phyloP scores from a whole-genome alignment of 2,113 vertebrate genomes.

The Eptesicus fuscus region DNA sequence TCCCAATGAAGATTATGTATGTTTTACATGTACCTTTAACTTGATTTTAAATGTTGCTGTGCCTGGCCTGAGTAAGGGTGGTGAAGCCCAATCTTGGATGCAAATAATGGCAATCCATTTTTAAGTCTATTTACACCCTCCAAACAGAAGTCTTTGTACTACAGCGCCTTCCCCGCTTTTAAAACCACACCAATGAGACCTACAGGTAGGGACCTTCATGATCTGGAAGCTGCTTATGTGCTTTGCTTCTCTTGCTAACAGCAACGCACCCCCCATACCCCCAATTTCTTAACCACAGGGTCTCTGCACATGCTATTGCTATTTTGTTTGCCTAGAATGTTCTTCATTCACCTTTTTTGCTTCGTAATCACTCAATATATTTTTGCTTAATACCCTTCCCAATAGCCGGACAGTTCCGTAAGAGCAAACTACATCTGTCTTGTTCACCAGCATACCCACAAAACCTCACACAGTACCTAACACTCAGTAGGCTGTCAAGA shows the following conservation, averaged over 20 bases:
- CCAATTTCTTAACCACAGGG: neutral
- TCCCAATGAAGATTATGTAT: neutral
- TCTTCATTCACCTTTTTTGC: neutral
- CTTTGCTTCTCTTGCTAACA: neutral
- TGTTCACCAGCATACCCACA: neutral
- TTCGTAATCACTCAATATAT: neutral
- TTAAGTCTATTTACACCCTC: neutral
- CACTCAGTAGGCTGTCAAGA: neutral
- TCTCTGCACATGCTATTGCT: neutral
- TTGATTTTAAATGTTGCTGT: neutral
- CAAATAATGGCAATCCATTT: neutral
- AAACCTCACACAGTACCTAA: neutral
- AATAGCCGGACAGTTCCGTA: neutral
- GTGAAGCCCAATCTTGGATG: neutral
- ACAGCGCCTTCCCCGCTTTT: neutral
- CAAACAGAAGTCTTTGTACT: neutral
- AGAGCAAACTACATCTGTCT: neutral
- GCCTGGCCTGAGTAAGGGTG: neutral
- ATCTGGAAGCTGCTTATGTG: neutral
- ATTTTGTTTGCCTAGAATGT: neutral
- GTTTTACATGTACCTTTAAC: neutral
- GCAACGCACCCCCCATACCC: neutral
- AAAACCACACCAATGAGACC: neutral
- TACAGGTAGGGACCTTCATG: neutral
- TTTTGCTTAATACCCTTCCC: constrained; percentile 12